Percentiles rank a stretch among this genome's conserved stretches.
Conservation (phyloP, 2,797 vertebrate species). For the Enteromius afrohamiltoni region DNA sequence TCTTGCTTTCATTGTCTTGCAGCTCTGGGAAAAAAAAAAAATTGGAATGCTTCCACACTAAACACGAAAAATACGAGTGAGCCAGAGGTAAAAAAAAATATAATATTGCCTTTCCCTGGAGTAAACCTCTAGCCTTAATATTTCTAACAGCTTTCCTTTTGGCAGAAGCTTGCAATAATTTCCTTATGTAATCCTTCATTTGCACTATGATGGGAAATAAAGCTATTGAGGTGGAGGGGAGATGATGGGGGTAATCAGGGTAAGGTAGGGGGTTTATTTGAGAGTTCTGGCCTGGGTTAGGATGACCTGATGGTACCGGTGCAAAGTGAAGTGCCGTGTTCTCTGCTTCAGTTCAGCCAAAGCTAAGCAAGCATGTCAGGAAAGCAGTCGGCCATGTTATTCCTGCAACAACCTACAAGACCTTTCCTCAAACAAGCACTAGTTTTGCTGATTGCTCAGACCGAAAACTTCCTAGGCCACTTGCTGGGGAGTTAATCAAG, state of each 20-base stretch:
- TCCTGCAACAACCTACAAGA: constrained; percentile 25
- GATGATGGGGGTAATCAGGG: constrained; percentile 13
- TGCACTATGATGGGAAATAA: constrained; percentile 4
- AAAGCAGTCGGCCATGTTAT: constrained; percentile 3
- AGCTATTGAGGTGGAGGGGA: not conserved
- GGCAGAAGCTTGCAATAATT: constrained; percentile 8
- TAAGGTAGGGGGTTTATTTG: not conserved
- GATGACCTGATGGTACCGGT: constrained; percentile 61
- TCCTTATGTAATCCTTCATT: constrained; percentile 18
- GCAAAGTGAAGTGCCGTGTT: constrained; percentile 73
- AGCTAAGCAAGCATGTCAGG: constrained; percentile 80
- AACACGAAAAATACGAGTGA: not conserved
- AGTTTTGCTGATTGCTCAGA: constrained; percentile 26
- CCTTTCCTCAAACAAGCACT: constrained; percentile 30
- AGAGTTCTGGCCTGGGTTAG: constrained; percentile 53
- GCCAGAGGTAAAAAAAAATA: constrained; percentile 17
- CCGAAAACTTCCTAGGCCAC: constrained; percentile 13
- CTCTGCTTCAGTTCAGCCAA: constrained; percentile 73
- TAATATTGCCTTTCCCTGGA: constrained; percentile 16
- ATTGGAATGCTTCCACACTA: constrained; percentile 20
- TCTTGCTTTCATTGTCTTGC: not conserved
- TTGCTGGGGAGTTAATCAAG: constrained; percentile 67
- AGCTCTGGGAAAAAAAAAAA: not conserved
- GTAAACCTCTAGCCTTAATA: constrained; percentile 18
- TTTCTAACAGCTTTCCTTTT: constrained; percentile 11